Evolutionary conservation across 2,888 invertebrate species (phyloP), one percentile per base, ranked within the genome.

Genomic region (Stenurella melanura): DNA sequence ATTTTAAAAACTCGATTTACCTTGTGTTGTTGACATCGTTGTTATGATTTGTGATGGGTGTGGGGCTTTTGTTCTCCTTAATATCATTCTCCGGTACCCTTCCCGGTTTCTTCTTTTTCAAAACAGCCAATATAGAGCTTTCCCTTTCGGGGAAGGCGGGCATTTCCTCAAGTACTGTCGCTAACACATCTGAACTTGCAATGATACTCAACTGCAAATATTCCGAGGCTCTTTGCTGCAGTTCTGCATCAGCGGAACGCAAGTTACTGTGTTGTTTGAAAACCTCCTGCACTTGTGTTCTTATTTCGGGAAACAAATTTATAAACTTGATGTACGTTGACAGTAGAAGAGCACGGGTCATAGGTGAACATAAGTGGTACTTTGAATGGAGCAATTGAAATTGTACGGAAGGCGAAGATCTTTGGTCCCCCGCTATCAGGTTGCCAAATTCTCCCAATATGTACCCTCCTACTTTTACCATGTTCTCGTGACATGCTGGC

Each of bases 381-480:
- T 99, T 99, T 87, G 98, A 98, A 93, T 99, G 99, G 81, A 99
- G 92, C 77, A 99, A 92, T 89, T 98, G 97, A 91, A 99, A 99
- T 90, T 99, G 99, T 80, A 99, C 97, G 86, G 95, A 92, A 10
- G 99, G 99, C 74, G 98, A 98, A 64, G 99, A 99, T 76, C 99
- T 93, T 78, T 97, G 96, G 90, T 99, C 99, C 17, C 99, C 99
- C 84, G 99, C 99, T 89, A 99, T 99, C 78, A 99, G 93, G 91
- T 99, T 99, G 72, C 99, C 99, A 91, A 99, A 99, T 90, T 99
- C 99, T 79, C 99, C 99, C 78, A 99, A 93, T 85, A 99, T 99
- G 87, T 99, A 99, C 72, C 99, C 99, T 78, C 99, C 99, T 73
- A 99, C 99, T 93, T 99, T 99, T 0, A 99, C 99, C 99, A 99